Conservation (phyloP, 2,888 invertebrate species). For the Drosophila trichaetosa region DNA sequence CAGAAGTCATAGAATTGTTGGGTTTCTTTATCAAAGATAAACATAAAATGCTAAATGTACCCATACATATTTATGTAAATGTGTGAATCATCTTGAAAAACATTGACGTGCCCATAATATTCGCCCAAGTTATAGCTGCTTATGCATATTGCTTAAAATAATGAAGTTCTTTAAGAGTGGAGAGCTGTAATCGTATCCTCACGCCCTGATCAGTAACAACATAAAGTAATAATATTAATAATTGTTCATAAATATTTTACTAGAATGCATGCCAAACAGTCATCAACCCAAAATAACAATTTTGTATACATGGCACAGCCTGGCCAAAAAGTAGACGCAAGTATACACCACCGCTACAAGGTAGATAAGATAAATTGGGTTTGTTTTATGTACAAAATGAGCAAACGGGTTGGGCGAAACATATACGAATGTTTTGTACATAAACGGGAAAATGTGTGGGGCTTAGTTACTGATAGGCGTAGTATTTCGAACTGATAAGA, state of each 20-base stretch:
- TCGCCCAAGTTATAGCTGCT: background rate
- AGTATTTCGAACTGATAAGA: conserved; percentile 61
- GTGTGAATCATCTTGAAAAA: background rate
- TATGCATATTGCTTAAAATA: background rate
- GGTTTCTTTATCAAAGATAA: background rate
- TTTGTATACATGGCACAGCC: conserved; percentile 22
- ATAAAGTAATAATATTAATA: background rate
- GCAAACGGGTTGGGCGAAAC: conserved; percentile 32
- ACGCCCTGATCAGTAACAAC: background rate
- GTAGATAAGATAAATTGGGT: conserved; percentile 66
- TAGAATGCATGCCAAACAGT: conserved; percentile 10
- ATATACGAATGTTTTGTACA: conserved; percentile 20
- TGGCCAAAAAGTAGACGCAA: conserved; percentile 16
- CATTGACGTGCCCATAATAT: background rate
- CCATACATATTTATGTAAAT: background rate
- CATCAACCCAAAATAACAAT: conserved; percentile 43
- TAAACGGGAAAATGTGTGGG: conserved; percentile 28
- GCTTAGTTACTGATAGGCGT: conserved; percentile 48
- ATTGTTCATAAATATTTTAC: conserved; percentile 5
- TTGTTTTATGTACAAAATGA: conserved; percentile 62
- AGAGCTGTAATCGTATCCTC: background rate
- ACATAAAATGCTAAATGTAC: background rate
- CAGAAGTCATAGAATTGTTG: background rate
- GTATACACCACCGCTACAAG: conserved; percentile 23
- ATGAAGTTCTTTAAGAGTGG: background rate